A percentile compares a stretch with the other conserved stretches of the same genome.
phyloP scores from a whole-genome alignment of 2,113 vertebrate species.

The Nettapus auritus region DNA sequence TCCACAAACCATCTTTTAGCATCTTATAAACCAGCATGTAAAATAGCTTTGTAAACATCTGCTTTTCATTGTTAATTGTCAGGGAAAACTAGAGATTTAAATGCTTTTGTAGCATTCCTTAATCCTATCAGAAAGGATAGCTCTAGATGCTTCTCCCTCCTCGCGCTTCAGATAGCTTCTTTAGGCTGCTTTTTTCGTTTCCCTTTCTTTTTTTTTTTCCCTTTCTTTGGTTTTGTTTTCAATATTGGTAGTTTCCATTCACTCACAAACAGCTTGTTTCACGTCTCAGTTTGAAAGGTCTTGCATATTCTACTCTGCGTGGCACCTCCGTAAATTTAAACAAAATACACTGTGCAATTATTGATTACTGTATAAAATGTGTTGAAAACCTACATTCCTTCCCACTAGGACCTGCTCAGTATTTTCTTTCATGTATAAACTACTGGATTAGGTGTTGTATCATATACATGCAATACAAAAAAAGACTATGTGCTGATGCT shows the following conservation, averaged over 20 bases:
- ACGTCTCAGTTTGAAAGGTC: not conserved
- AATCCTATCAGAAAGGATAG: conserved; percentile 77
- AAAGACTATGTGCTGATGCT: not conserved
- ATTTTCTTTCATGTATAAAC: conserved; percentile 52
- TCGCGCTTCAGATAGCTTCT: conserved; percentile 40
- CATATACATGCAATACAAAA: not conserved
- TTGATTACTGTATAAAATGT: conserved; percentile 28
- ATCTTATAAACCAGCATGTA: conserved; percentile 78
- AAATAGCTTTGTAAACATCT: conserved; percentile 85
- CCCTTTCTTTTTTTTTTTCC: not conserved
- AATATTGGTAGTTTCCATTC: conserved; percentile 28
- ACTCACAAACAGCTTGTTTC: conserved; percentile 26
- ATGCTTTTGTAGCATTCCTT: conserved; percentile 75
- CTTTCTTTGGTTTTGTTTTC: not conserved
- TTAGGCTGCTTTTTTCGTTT: not conserved
- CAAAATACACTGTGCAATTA: conserved; percentile 25
- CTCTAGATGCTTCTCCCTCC: conserved; percentile 62
- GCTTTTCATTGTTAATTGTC: conserved; percentile 85
- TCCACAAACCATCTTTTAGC: conserved; percentile 82
- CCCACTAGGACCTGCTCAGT: conserved; percentile 21
- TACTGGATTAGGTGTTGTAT: not conserved
- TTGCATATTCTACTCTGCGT: not conserved
- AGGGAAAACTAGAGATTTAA: conserved; percentile 76
- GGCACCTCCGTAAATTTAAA: conserved; percentile 42
- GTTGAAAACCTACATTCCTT: conserved; percentile 9